Evolutionary conservation across 2,797 vertebrate species (phyloP), one percentile per base, ranked within the genome.

Genomic region (Taenioides sp.): DNA sequence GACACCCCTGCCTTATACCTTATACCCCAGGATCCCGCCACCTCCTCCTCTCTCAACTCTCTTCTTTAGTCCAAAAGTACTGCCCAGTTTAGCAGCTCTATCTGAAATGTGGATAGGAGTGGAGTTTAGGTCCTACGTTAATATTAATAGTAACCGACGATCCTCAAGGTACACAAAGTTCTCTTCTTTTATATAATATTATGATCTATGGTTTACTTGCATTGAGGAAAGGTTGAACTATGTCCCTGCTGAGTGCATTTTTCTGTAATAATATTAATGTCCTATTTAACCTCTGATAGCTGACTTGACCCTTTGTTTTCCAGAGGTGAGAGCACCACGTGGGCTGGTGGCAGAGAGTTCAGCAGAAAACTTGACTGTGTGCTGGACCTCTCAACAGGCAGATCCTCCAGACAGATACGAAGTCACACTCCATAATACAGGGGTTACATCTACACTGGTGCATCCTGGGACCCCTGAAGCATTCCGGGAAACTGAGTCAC

Each of bases 241-340:
- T 54, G 50, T 58, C 14, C 10, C 12, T 12, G 55, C 55, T 58
- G 22, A 57, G 10, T 57, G 22, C 22, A 57, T 57, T 57, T 23
- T 54, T 54, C 18, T 20, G 1, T n/a, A 54, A 0, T 54, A n/a
- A 54, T 20, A 52, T 20, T 6, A 52, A 52, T 57, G 22, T 58
- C 23, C 12, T 58, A 2, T 23, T 58, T 16, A 3, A 23, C 0
- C 23, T 31, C 3, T 18, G 9, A 43, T 22, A 52, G 31, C 14
- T 57, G 1, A 31, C 1, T 27, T 50, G 25, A 69, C 5, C 0
- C 25, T 63, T 28, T 72, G 11, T 61, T 70, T 83, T 70, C 47
- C 43, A 97, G 96, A 84, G 28, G 75, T 96, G 80, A 95, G 85
- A 70, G 87, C 93, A 34, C 94, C 93, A 65, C 74, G 69, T 72